Evolutionary conservation across 2,797 vertebrate species (phyloP).

Genomic region (Discoglossus pictus): DNA sequence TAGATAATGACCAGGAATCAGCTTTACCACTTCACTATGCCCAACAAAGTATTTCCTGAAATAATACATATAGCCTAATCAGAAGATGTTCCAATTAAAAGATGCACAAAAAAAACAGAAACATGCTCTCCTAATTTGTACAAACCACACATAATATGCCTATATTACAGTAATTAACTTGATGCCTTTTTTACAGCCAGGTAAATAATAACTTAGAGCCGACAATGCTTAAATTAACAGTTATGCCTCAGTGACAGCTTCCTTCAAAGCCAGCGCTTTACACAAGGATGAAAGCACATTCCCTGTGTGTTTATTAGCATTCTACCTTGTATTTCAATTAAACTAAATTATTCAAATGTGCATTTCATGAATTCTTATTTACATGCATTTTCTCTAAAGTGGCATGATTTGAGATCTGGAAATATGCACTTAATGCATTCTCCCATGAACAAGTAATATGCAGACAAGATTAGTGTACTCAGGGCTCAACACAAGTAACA

Average conservation of each 20-base stretch:
- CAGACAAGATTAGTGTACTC: too few species aligned
- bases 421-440: too few species aligned
- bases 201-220: constrained; percentile 38
- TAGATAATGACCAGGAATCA: too few species aligned
- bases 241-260: constrained; percentile 23
- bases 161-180: constrained; percentile 46
- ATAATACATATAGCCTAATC: constrained; percentile 11
- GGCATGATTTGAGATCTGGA: too few species aligned
- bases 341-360: constrained; percentile 21
- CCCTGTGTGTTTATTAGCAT: constrained; percentile 15
- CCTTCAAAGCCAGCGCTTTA: constrained; percentile 24
- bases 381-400: background rate
- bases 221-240: constrained; percentile 14
- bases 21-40: background rate
- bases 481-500: too few species aligned
- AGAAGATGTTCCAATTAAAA: constrained; percentile 26
- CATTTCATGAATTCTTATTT: constrained; percentile 3
- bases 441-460: too few species aligned
- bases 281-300: constrained; percentile 15
- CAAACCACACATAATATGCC: constrained; percentile 22
- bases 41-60: background rate
- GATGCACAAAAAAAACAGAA: background rate
- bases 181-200: constrained; percentile 28
- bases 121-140: constrained; percentile 22
- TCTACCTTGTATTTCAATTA: constrained; percentile 35